Conservation (phyloP, 2,113 vertebrate genomes). For the Oncorhynchus mykiss region DNA sequence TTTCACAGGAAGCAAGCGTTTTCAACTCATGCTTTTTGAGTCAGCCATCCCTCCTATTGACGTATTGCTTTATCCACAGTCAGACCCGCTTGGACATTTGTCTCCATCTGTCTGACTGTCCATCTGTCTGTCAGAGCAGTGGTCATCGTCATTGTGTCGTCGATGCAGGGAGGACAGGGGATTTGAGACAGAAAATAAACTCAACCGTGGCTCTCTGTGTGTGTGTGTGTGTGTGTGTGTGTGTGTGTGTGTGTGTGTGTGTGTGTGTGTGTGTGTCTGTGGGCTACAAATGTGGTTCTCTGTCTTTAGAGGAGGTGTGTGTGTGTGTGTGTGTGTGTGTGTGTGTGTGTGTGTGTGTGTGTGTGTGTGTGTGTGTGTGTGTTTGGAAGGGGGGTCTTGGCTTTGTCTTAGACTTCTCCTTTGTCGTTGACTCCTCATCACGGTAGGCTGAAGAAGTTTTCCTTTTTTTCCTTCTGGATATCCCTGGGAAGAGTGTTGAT, state of each 20-base stretch:
- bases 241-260: too few relatives aligned
- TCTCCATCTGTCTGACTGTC: not conserved
- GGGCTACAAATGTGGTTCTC: too few relatives aligned
- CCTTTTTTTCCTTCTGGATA: not conserved
- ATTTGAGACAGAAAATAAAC: constrained; percentile 6
- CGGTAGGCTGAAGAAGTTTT: constrained; percentile 21
- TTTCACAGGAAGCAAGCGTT: constrained; percentile 41
- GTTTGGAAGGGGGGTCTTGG: constrained; percentile 3
- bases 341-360: too few relatives aligned
- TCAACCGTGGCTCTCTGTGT: constrained; percentile 6
- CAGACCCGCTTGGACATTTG: not conserved
- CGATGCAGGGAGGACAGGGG: not conserved
- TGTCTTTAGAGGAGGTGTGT: too few relatives aligned
- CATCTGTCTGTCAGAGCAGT: not conserved
- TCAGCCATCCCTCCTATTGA: constrained; percentile 29
- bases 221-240: not conserved
- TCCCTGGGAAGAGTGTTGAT: not conserved
- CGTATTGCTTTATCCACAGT: constrained; percentile 10
- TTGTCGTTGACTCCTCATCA: constrained; percentile 17
- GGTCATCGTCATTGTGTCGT: constrained; percentile 7
- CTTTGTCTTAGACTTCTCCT: constrained; percentile 1
- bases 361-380: constrained; percentile 1
- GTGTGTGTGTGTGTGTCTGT: too few relatives aligned
- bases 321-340: too few relatives aligned
- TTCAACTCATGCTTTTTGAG: not conserved